Evolutionary conservation across 2,888 invertebrate species (phyloP), one percentile per base, ranked within the genome.

Genomic region (Cerastis rubricosa): DNA sequence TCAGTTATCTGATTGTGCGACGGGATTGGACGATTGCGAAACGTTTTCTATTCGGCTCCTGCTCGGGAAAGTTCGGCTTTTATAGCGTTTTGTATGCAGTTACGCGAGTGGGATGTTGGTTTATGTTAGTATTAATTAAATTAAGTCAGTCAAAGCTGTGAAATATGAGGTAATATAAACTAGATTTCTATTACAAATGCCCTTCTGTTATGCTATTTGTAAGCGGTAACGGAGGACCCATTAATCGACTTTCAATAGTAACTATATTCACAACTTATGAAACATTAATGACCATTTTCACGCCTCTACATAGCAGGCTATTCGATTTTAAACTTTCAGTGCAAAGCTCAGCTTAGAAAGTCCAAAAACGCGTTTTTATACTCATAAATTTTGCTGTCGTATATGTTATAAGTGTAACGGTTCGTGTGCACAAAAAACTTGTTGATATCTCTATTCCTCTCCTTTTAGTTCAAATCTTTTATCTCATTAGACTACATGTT

Each of bases 1-100:
- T 94, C 93, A 92, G 88, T 94, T 93, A 93, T 88, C 89, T 87
- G 89, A 88, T 88, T 76, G 71, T 76, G 79, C 74, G 65, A 84
- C 81, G 81, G 82, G 83, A 87, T 86, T 87, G 86, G 89, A 74
- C 65, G 85, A 79, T 88, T 91, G 85, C 85, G 69, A 86, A 88
- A 71, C 66, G 84, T 78, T 86, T 89, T 85, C 85, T 78, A 74
- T 78, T 85, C 79, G 81, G 78, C 65, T 84, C 77, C 70, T 45
- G 19, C 70, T 77, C 87, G 85, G 84, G 85, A 88, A 82, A 87
- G 88, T 83, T 85, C 69, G 81, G 78, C 68, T 82, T 78, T 85
- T 87, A 84, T 81, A 51, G 75, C 64, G 57, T 25, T 25, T 76
- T 69, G 76, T 78, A 72, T 83, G 76, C 35, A 11, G 67, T 85